Conservation (phyloP, 2,113 vertebrate species). For the Monopterus albus region DNA sequence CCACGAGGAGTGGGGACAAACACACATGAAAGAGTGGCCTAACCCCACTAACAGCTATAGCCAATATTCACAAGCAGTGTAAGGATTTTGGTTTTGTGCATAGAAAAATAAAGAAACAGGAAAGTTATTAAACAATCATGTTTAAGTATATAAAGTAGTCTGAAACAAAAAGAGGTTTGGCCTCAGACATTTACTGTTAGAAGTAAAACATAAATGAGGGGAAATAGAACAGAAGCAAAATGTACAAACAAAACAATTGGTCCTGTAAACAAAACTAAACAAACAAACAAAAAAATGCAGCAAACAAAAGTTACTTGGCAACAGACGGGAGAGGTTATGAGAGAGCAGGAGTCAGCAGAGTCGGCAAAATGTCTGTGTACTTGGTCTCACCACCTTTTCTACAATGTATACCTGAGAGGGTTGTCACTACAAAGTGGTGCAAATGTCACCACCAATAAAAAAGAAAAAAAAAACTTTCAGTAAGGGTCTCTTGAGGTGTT, state of each 20-base stretch:
- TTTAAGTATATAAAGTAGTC: conserved; percentile 64
- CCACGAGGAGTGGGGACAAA: conserved; percentile 74
- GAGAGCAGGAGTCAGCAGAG: conserved; percentile 77
- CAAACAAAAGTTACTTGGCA: conserved; percentile 80
- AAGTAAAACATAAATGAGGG: conserved; percentile 77
- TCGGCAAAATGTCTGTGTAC: conserved; percentile 71
- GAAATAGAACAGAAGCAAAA: conserved; percentile 72
- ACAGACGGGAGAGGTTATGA: conserved; percentile 80
- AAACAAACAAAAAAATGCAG: conserved; percentile 63
- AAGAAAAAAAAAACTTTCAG: conserved; percentile 54
- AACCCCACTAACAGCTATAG: conserved; percentile 76
- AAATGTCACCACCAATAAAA: conserved; percentile 75
- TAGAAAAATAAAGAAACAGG: conserved; percentile 76
- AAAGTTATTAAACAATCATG: conserved; percentile 76
- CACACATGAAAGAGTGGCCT: conserved; percentile 75
- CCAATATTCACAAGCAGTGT: conserved; percentile 76
- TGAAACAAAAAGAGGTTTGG: conserved; percentile 78
- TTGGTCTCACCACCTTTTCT: conserved; percentile 67
- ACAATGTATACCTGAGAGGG: conserved; percentile 70
- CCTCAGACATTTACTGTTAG: conserved; percentile 79
- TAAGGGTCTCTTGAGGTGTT: conserved; percentile 70
- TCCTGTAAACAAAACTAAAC: conserved; percentile 77
- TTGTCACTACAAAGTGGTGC: conserved; percentile 74
- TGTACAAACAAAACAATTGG: conserved; percentile 71
- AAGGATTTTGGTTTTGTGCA: conserved; percentile 76